Evolutionary conservation across 2,113 vertebrate species (phyloP).

Genomic region (Tachysurus vachellii): DNA sequence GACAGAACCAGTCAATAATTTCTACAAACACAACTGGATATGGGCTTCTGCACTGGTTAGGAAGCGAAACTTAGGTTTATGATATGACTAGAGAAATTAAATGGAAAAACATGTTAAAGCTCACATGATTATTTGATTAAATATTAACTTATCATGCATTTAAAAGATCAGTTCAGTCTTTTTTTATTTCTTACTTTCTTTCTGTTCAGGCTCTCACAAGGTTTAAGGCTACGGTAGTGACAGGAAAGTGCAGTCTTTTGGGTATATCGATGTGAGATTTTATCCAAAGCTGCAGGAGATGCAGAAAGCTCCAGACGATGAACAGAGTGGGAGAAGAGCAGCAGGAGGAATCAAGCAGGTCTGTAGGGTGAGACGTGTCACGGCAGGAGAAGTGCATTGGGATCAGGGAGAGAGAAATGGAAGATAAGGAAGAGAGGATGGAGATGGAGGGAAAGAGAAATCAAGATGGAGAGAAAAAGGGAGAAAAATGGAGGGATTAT

Average conservation of each 20-base stretch:
- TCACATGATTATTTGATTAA: neutral
- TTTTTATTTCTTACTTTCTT: too few species aligned
- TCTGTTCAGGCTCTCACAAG: too few species aligned
- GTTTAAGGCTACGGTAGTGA: neutral
- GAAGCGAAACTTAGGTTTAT: neutral
- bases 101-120: neutral
- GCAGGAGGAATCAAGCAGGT: neutral
- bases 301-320: neutral
- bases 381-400: neutral
- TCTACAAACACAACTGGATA: neutral
- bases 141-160: neutral
- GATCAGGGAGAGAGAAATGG: neutral
- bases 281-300: neutral
- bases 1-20: neutral
- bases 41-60: neutral
- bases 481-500: too few species aligned
- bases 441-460: too few species aligned
- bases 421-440: too few species aligned
- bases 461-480: too few species aligned
- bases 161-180: neutral
- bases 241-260: neutral
- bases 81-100: neutral
- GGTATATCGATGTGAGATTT: neutral
- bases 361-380: neutral
- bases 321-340: neutral